A percentile compares a stretch with the other conserved stretches of the same genome.
Conservation (phyloP, 2,797 vertebrate genomes). For the Poecilia gillii region DNA sequence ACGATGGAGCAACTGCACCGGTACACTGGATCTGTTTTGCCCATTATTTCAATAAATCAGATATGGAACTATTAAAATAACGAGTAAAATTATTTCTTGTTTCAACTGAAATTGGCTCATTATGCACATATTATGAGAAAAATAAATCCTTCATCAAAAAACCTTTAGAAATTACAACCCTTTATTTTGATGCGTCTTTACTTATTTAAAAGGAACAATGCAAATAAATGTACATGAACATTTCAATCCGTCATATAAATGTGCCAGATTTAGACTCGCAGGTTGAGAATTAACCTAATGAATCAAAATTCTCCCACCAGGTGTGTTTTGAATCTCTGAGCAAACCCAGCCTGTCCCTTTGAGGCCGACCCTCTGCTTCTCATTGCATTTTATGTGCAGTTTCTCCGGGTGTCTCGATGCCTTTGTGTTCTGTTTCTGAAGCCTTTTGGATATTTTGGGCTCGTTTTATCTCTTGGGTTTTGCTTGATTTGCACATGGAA, state of each 20-base stretch:
- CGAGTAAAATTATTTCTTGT: not conserved
- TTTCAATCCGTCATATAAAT: not conserved
- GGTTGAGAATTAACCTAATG: not conserved
- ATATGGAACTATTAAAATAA: not conserved
- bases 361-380: not conserved
- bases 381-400: not conserved
- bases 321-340: not conserved
- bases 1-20: not conserved
- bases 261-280: not conserved
- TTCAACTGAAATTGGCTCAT: not conserved
- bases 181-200: not conserved
- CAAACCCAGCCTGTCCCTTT: not conserved
- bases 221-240: not conserved
- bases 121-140: not conserved
- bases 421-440: not conserved
- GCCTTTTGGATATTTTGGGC: not conserved
- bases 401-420: not conserved
- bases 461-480: not conserved
- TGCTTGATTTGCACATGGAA: slow-evolving; percentile 3
- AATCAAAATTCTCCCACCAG: not conserved
- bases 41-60: not conserved
- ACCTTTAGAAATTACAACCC: not conserved
- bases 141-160: not conserved
- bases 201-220: not conserved
- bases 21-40: not conserved